A percentile compares a stretch with the other conserved stretches of the same genome.
Conservation (phyloP, 2,113 vertebrate genomes). For the Pygathrix nemaeus region DNA sequence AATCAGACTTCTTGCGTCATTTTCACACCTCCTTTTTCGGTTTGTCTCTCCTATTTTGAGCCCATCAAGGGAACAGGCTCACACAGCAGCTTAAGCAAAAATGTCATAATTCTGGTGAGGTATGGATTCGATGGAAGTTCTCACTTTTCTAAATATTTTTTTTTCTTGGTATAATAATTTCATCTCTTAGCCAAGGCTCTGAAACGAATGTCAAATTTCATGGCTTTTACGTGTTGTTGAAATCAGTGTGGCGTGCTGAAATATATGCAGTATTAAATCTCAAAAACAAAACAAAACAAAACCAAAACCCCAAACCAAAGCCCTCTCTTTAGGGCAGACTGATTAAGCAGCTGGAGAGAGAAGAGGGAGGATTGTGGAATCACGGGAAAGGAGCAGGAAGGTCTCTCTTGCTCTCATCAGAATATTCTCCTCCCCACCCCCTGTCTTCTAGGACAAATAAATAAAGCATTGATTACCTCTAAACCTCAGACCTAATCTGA, state of each 20-base stretch:
- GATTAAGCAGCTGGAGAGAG: not conserved
- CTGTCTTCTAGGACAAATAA: slow-evolving; percentile 18
- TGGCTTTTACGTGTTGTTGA: slow-evolving; percentile 58
- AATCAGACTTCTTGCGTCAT: not conserved
- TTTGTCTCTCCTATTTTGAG: not conserved
- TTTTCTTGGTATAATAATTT: not conserved
- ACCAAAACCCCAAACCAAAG: slow-evolving; percentile 23
- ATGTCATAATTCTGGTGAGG: not conserved
- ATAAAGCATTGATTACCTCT: slow-evolving; percentile 1
- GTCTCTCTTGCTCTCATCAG: slow-evolving; percentile 30
- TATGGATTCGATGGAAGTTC: not conserved
- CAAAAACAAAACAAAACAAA: slow-evolving; percentile 55
- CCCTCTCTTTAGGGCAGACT: slow-evolving; percentile 7
- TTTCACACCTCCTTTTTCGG: not conserved
- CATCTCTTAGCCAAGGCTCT: slow-evolving; percentile 46
- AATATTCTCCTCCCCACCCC: not conserved
- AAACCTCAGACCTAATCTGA: not conserved
- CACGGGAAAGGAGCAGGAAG: not conserved
- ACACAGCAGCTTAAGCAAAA: not conserved
- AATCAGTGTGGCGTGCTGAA: slow-evolving; percentile 27
- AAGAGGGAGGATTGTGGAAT: not conserved
- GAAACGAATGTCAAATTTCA: slow-evolving; percentile 57
- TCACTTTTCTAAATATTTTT: not conserved
- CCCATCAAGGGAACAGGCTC: not conserved
- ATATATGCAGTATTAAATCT: slow-evolving; percentile 53